These are phyloP conservation scores for Centropristis striata DNA, from an alignment of 2,113 vertebrate species.

Conservation along the genomic window DNA sequence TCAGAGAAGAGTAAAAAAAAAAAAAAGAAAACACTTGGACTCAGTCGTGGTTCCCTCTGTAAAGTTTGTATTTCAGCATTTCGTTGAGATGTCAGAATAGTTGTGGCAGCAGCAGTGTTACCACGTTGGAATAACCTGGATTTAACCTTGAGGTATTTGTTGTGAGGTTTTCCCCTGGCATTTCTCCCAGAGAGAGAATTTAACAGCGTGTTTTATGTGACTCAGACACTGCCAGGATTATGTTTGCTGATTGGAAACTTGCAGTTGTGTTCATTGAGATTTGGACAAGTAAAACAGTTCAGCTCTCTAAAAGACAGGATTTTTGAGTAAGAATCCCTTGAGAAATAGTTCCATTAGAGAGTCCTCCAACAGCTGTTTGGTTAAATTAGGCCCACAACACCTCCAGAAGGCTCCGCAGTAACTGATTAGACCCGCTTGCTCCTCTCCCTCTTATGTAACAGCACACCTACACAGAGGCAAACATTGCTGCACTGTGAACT, in stretches of 20 bases:
- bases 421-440: constrained; percentile 40
- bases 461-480: constrained; percentile 50
- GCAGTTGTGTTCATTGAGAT: background rate
- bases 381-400: constrained; percentile 17
- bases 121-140: constrained; percentile 15
- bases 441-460: constrained; percentile 56
- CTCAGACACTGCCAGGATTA: constrained; percentile 9
- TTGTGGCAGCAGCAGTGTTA: constrained; percentile 20
- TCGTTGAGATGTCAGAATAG: constrained; percentile 20
- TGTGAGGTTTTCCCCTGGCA: constrained; percentile 9
- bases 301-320: background rate
- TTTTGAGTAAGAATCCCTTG: no score
- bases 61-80: constrained; percentile 45
- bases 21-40: background rate
- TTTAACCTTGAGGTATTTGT: constrained; percentile 27
- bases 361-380: constrained; percentile 25
- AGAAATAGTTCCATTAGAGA: background rate
- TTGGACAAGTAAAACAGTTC: background rate
- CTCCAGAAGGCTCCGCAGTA: constrained; percentile 29
- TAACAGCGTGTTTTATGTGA: constrained; percentile 24
- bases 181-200: constrained; percentile 30
- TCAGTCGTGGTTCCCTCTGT: constrained; percentile 25
- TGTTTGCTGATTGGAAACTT: constrained; percentile 7
- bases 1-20: background rate
- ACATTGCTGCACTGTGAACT: constrained; percentile 27